phyloP scores from a whole-genome alignment of 2,113 vertebrate species.

The Rallus limicola region DNA sequence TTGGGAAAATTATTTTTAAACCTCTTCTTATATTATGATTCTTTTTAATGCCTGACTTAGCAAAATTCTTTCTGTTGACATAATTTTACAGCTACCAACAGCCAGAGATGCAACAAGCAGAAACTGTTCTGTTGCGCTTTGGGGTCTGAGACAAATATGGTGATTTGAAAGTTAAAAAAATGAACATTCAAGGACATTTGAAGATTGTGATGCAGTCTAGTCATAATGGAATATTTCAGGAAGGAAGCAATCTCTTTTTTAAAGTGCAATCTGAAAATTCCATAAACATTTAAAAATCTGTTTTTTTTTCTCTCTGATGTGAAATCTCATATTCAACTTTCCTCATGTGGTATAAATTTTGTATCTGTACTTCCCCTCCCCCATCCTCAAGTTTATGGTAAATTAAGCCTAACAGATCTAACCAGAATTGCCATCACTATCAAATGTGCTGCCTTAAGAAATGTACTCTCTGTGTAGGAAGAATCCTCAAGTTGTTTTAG shows the following conservation, averaged over 20 bases:
- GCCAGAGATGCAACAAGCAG: background rate
- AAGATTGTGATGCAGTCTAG: background rate
- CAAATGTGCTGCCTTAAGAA: background rate
- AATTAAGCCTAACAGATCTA: background rate
- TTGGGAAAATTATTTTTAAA: background rate
- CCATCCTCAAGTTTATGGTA: background rate
- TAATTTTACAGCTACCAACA: background rate
- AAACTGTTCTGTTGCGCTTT: background rate
- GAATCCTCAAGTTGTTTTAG: background rate
- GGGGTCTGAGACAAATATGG: background rate
- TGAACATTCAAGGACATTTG: background rate
- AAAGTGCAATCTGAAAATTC: background rate
- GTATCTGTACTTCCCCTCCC: background rate
- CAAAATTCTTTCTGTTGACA: background rate
- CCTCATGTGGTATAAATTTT: background rate
- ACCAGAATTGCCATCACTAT: background rate
- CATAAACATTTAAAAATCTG: background rate
- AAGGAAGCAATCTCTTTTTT: background rate
- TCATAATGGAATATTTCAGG: background rate
- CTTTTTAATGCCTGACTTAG: background rate
- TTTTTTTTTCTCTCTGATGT: background rate
- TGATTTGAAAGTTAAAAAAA: background rate
- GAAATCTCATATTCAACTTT: background rate
- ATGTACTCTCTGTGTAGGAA: background rate
- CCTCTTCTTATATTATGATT: background rate